These are phyloP conservation scores for Arrhamphus sclerolepis DNA, from an alignment of 2,797 vertebrate species.

Conservation along the genomic window DNA sequence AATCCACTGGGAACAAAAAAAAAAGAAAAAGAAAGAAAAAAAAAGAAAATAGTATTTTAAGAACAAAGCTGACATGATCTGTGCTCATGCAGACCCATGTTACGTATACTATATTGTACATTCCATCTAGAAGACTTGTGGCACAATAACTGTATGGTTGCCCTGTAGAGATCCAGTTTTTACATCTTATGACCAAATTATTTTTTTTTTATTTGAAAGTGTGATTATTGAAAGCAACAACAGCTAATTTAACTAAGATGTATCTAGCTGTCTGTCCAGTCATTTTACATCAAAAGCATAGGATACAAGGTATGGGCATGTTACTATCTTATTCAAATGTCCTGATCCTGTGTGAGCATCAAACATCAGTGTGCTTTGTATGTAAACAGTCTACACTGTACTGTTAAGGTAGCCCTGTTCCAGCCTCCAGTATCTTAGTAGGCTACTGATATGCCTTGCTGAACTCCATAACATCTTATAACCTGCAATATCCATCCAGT, in stretches of 20 bases:
- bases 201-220: slow-evolving; percentile 18
- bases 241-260: background rate
- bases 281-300: slow-evolving; percentile 22
- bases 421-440: slow-evolving; percentile 64
- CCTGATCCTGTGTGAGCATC: slow-evolving; percentile 51
- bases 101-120: slow-evolving; percentile 28
- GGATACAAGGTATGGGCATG: slow-evolving; percentile 28
- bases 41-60: background rate
- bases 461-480: slow-evolving; percentile 68
- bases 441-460: slow-evolving; percentile 55
- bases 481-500: slow-evolving; percentile 65
- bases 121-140: slow-evolving; percentile 45
- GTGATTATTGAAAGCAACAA: slow-evolving; percentile 17
- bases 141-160: slow-evolving; percentile 14
- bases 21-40: background rate
- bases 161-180: slow-evolving; percentile 1
- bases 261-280: slow-evolving; percentile 11
- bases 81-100: slow-evolving; percentile 24
- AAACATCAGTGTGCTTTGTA: slow-evolving; percentile 70
- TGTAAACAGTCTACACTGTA: slow-evolving; percentile 50
- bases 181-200: slow-evolving; percentile 39
- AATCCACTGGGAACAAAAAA: background rate
- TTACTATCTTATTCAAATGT: slow-evolving; percentile 36
- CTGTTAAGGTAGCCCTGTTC: slow-evolving; percentile 50
- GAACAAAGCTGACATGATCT: slow-evolving; percentile 23